Conservation (phyloP, 1,140 invertebrate genomes). For the Nasonia giraulti region DNA sequence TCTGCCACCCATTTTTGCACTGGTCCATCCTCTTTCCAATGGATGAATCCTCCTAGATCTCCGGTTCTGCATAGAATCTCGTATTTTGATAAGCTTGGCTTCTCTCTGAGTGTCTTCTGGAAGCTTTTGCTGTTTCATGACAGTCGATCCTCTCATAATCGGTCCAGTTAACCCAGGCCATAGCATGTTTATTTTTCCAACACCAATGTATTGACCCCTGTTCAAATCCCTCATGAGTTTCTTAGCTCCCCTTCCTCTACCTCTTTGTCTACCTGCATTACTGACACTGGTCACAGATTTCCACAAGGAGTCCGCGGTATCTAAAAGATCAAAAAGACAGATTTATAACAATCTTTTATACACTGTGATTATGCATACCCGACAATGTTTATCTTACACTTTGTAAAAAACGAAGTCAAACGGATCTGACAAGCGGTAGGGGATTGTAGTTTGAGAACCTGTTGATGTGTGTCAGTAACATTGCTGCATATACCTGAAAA, state of each 20-base stretch:
- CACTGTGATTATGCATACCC: background rate
- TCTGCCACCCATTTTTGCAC: slow-evolving; percentile 85
- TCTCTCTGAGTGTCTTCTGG: slow-evolving; percentile 83
- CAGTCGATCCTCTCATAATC: slow-evolving; percentile 84
- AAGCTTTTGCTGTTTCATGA: slow-evolving; percentile 81
- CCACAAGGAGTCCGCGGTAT: slow-evolving; percentile 90
- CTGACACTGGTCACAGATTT: slow-evolving; percentile 95
- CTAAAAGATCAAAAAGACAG: slow-evolving; percentile 69
- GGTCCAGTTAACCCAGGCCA: slow-evolving; percentile 95
- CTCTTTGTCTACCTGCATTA: slow-evolving; percentile 95
- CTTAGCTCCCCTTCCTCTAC: slow-evolving; percentile 88
- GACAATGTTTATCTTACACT: slow-evolving; percentile 67
- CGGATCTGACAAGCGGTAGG: slow-evolving; percentile 53
- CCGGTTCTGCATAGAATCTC: slow-evolving; percentile 82
- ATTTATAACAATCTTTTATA: background rate
- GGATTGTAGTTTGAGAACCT: slow-evolving; percentile 52
- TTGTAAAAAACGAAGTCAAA: slow-evolving; percentile 75
- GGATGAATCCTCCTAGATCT: slow-evolving; percentile 80
- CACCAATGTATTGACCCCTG: slow-evolving; percentile 90
- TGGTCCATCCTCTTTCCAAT: slow-evolving; percentile 92
- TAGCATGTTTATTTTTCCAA: slow-evolving; percentile 88
- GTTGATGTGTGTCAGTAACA: background rate
- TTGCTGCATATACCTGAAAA: slow-evolving; percentile 47
- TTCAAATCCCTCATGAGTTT: slow-evolving; percentile 90
- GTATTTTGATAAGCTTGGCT: slow-evolving; percentile 81